phyloP scores from a whole-genome alignment of 2,113 vertebrate genomes.

The Neolamprologus toae region DNA sequence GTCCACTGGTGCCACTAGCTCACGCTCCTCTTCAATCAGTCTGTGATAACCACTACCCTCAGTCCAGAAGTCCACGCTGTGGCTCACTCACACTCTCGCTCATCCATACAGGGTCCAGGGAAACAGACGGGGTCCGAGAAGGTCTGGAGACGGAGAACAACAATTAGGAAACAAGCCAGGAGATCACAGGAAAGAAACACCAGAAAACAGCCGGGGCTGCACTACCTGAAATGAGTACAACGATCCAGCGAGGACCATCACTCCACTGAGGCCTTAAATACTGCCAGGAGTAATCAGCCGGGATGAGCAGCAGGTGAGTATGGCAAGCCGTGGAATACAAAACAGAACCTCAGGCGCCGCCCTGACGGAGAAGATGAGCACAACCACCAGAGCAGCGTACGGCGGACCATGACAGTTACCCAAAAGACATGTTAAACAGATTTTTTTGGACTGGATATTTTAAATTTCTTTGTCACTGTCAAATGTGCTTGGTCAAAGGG shows the following conservation, averaged over 20 bases:
- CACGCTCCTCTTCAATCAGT: not conserved
- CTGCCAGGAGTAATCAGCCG: not conserved
- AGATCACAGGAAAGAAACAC: not conserved
- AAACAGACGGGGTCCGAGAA: not conserved
- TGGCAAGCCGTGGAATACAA: fast-evolving
- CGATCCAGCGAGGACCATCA: fast-evolving
- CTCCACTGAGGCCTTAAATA: not conserved
- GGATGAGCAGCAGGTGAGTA: not conserved
- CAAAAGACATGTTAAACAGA: not conserved
- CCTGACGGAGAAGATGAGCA: fast-evolving
- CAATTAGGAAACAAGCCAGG: not conserved
- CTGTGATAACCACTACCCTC: not conserved
- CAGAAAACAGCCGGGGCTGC: not conserved
- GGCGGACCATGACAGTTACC: not conserved
- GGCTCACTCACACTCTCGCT: fast-evolving
- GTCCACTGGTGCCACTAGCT: not conserved
- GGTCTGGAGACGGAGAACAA: not conserved
- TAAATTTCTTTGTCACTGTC: not conserved
- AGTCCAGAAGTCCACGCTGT: fast-evolving
- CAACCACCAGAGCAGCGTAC: not conserved
- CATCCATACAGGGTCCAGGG: not conserved
- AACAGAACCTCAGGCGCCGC: not conserved
- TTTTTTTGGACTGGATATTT: not conserved
- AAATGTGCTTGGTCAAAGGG: not conserved
- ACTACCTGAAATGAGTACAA: not conserved